phyloP scores from a whole-genome alignment of 2,888 invertebrate genomes.

The Melangyna quadrimaculata region DNA sequence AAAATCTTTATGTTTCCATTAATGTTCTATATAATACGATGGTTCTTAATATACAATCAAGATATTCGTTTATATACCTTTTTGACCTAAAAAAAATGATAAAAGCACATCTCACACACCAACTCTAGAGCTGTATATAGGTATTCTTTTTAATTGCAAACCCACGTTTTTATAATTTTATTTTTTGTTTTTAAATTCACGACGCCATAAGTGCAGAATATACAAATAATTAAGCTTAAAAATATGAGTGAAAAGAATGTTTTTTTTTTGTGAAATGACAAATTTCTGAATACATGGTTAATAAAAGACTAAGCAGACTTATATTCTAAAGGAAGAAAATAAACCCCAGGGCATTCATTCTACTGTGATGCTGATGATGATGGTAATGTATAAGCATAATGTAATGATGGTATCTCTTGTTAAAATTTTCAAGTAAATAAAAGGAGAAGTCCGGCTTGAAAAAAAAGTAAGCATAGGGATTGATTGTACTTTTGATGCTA shows the following conservation, averaged over 20 bases:
- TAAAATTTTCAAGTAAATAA: not conserved
- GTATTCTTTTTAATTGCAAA: not conserved
- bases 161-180: not conserved
- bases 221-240: not conserved
- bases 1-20: not conserved
- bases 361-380: no score
- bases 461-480: not conserved
- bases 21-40: no score
- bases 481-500: not conserved
- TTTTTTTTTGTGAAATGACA: not conserved
- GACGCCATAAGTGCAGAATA: not conserved
- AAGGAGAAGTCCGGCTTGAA: not conserved
- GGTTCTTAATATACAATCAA: not conserved
- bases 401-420: not conserved
- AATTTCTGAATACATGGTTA: not conserved
- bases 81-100: not conserved
- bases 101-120: not conserved
- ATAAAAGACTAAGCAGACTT: not conserved
- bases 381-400: conserved; percentile 4
- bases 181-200: not conserved
- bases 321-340: not conserved
- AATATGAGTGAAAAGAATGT: not conserved
- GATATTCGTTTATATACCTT: not conserved
- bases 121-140: not conserved
- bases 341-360: not conserved